Percentiles rank a stretch among this genome's conserved stretches.
Evolutionary conservation across 2,797 vertebrate genomes (phyloP).

Genomic region (Gobio occitaniae): DNA sequence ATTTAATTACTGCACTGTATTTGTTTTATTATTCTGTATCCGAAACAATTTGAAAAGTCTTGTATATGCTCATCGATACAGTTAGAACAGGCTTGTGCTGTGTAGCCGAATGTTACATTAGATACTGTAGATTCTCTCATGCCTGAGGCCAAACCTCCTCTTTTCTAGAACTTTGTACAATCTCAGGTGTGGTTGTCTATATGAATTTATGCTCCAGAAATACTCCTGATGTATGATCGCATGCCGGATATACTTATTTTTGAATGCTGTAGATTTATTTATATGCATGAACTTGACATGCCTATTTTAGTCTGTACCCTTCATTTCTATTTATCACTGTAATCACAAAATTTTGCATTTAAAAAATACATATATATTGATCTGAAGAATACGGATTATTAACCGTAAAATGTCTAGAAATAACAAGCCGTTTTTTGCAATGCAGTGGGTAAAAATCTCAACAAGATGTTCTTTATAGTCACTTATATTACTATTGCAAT

Average conservation of each 20-base stretch:
- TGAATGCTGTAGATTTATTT: conserved; percentile 71
- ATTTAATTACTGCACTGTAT: conserved; percentile 47
- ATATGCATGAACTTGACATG: conserved; percentile 78
- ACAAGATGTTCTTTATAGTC: conserved; percentile 55
- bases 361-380: conserved; percentile 64
- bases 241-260: conserved; percentile 74
- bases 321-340: conserved; percentile 60
- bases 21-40: conserved; percentile 28
- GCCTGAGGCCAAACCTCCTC: conserved; percentile 56
- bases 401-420: conserved; percentile 66
- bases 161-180: conserved; percentile 75
- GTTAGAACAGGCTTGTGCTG: conserved; percentile 55
- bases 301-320: conserved; percentile 67
- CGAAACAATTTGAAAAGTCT: conserved; percentile 4
- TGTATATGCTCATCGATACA: conserved; percentile 33
- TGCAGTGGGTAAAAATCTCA: conserved; percentile 35
- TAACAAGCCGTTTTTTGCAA: conserved; percentile 54
- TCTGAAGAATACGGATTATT: conserved; percentile 60
- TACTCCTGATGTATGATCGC: conserved; percentile 68
- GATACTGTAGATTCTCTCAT: conserved; percentile 58
- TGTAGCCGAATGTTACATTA: conserved; percentile 50
- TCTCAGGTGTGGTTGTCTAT: conserved; percentile 79
- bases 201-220: conserved; percentile 72
- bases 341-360: conserved; percentile 73
- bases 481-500: conserved; percentile 66